Evolutionary conservation across 2,888 invertebrate genomes (phyloP), one percentile per base, ranked within the genome.

Genomic region (Sinopyrophorus schimmeli): DNA sequence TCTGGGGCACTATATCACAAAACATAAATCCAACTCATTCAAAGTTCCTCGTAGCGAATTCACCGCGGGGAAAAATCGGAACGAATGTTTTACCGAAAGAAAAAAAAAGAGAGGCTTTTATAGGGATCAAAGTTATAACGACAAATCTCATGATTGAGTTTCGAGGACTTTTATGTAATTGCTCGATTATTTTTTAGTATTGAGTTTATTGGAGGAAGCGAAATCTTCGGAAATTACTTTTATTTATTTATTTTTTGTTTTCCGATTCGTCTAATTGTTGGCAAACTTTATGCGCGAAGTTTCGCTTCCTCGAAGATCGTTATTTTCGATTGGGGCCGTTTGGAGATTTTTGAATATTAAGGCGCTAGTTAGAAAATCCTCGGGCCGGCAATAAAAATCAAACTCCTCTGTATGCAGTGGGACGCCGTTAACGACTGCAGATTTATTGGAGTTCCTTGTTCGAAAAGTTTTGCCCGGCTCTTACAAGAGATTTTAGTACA

Each of bases 321-420:
- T 21, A 21, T 5, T 21, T 7, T n/a, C 9, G 5, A 9, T 21
- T 9, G 21, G 21, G 21, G n/a, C n/a, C 9, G 21, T 21, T 21
- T 21, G 21, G 21, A 21, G 9, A 9, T 21, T 7, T 21, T 21
- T 21, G 21, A 9, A 21, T n/a, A 12, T 14, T 11, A n/a, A n/a
- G n/a, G n/a, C n/a, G n/a, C n/a, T n/a, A n/a, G n/a, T n/a, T 16
- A 17, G 31, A 31, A 20, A 20, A 7, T 6, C 21, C 7, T 20
- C 21, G 7, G 5, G 21, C 21, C 28, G 31, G 27, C 23, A 38
- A 42, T 38, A 49, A 43, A 63, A 63, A 63, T 62, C 60, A 55
- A 58, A 59, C 63, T 65, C 63, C 56, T 66, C 61, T 60, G 65
- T 65, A 65, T 64, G 64, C 65, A 61, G 62, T 62, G 50, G 62